Evolutionary conservation across 2,888 invertebrate species (phyloP), one percentile per base, ranked within the genome.

Genomic region (Morpho helenor): DNA sequence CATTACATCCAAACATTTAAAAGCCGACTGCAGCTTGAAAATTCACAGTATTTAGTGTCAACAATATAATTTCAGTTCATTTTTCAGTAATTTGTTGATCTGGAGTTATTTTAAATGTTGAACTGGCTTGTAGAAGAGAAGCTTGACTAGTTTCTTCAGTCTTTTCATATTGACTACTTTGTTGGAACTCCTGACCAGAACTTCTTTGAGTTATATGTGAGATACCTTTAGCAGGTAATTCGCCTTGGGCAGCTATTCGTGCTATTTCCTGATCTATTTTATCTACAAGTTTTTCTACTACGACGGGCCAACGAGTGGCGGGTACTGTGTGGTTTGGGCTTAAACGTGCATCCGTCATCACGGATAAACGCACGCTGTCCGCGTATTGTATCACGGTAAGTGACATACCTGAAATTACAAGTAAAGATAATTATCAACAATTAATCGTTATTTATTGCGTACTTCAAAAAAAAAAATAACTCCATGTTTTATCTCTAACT

Each of bases 291-390:
- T 85, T 84, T n/a, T 86, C 82, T n/a, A 87, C 69, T 9, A 80
- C 83, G 5, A 71, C 67, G 0, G 88, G 71, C 91, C 91, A 91
- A 8, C 91, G 80, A 2, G 74, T 63, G 6, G 92, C 91, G 0
- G 94, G 88, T 49, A 91, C 79, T 1, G 82, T 78, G 80, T 95
- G 95, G 16, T 92, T 89, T 0, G 95, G 95, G 0, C 92, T 91
- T n/a, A 95, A 82, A 9, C 93, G 91, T 0, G 94, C 93, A 75
- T 95, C 95, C 1, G 93, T 92, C 94, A 95, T 95, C 7, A 95
- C 93, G 1, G 93, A 93, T 7, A 95, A 78, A 2, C 93, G 91
- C 2, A 95, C 91, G 1, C 92, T 90, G 66, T 92, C 92, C 0
- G 92, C 93, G 75, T 95, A 94, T 72, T 93, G 93, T 68, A 95